Percentiles rank a stretch among this genome's conserved stretches.
Conservation (phyloP, 2,113 vertebrate species). For the Pangasianodon gigas region DNA sequence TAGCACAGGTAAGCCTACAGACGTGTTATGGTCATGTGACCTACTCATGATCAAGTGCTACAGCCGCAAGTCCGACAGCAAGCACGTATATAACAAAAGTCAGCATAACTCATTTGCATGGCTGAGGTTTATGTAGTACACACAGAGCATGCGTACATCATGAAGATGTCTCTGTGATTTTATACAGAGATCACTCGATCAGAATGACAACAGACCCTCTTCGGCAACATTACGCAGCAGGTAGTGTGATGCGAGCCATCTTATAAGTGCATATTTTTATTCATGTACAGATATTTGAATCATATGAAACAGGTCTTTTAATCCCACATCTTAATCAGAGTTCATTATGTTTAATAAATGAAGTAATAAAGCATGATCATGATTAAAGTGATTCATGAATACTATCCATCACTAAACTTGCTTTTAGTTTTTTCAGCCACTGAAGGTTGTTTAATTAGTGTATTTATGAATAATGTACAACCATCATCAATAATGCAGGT, state of each 20-base stretch:
- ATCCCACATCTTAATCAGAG: not conserved
- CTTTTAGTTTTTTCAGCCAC: not conserved
- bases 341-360: not conserved
- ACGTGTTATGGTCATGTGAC: not conserved
- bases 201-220: too few species aligned
- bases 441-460: not conserved
- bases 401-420: not conserved
- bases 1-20: not conserved
- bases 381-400: not conserved
- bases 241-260: too few species aligned
- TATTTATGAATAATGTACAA: slow-evolving; percentile 21
- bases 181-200: too few species aligned
- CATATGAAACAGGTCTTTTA: not conserved
- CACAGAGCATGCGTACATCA: too few species aligned
- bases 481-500: slow-evolving; percentile 35
- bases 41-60: too few species aligned
- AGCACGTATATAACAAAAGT: too few species aligned
- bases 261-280: too few species aligned
- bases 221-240: too few species aligned
- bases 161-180: too few species aligned
- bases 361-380: not conserved
- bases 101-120: not conserved
- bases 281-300: too few species aligned
- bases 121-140: not conserved
- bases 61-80: too few species aligned